Base-by-base conservation (phyloP, 2,113 vertebrate species). In the Lucifuga dentata region DNA sequence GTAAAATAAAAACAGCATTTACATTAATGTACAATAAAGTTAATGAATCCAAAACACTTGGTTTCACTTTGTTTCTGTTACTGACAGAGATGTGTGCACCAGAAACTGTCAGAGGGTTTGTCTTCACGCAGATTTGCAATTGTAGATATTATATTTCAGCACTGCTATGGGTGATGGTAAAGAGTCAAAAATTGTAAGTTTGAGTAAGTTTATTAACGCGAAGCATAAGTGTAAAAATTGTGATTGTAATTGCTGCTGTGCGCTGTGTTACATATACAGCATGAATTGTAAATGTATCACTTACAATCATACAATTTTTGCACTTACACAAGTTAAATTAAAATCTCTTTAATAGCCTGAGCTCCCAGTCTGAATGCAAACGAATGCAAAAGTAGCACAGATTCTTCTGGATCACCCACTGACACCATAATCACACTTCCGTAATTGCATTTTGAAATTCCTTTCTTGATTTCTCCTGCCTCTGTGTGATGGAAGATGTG, bases 51-150 rank as follows among this genome's bases (percentile, higher is more conserved):
- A 84, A 51, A 78, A 38, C 72, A 39, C 24, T 16, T 50, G 6
- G 24, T 49, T 48, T 50, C 61, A 13, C 45, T 63, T n/a, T n/a
- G n/a, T 49, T 64, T 35, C 11, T 38, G 23, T 73, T 80, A 60
- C 78, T 48, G 44, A 52, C 68, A 68, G 24, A 33, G 16, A 52
- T 7, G 17, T 5, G 3, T 4, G 12, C 59, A 53, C 68, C 77
- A 77, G 62, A 20, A 53, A 39, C 56, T 74, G 76, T 62, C 79
- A 60, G 26, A 35, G 50, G 52, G 61, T 80, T 73, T 84, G 60
- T 76, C 70, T 73, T 76, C 64, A 73, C 26, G 51, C 61, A 78
- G 50, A 83, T 83, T 84, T 80, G 61, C 67, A 73, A n/a, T 73
- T 55, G 69, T 64, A 49, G 61, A 73, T 74, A 78, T 78, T 59